Evolutionary conservation across 1,140 invertebrate species (phyloP), one percentile per base, ranked within the genome.

Genomic region (Nephila pilipes): DNA sequence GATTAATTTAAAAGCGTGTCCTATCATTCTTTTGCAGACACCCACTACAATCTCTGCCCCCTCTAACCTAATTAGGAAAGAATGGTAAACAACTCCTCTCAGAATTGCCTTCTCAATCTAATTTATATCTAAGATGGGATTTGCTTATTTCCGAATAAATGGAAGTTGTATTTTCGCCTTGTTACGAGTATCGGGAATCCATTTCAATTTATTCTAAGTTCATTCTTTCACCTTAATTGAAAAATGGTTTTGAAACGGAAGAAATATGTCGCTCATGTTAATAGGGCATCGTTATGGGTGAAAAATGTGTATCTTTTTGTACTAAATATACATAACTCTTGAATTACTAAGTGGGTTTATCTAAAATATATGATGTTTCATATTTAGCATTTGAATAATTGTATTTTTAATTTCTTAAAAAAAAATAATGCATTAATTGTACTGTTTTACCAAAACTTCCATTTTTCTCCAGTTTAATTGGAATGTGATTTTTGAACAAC

Each of bases 1-100:
- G 29, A 69, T 69, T 69, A 69, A 69, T 69, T 69, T 69, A 69
- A 69, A 69, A 69, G 65, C n/a, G 14, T 69, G 65, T 69, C 65
- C 65, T 69, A 22, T 25, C 65, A 69, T 69, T 69, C 65, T 69
- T 69, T 69, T 29, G 2, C 25, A 69, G 65, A 69, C 22, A 18
- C 65, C 25, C 65, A 12, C 29, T 29, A 25, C 65, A 69, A 69
- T 69, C 65, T 12, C 65, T 69, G 32, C 65, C 65, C 32, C 65
- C 25, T 69, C 29, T 69, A 69, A 69, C 65, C 25, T 32, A 69
- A 69, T 69, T 69, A 69, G 14, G 65, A 5, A 69, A 3, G 65
- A 69, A 69, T 32, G 16, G 65, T 69, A 69, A 69, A 32, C 65
- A 69, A 69, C 29, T 69, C 16, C 29, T 4, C 29, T 25, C 12